Percentiles rank a stretch among this genome's conserved stretches.
Evolutionary conservation across 2,113 vertebrate genomes (phyloP).

Genomic region (Salminus brasiliensis): DNA sequence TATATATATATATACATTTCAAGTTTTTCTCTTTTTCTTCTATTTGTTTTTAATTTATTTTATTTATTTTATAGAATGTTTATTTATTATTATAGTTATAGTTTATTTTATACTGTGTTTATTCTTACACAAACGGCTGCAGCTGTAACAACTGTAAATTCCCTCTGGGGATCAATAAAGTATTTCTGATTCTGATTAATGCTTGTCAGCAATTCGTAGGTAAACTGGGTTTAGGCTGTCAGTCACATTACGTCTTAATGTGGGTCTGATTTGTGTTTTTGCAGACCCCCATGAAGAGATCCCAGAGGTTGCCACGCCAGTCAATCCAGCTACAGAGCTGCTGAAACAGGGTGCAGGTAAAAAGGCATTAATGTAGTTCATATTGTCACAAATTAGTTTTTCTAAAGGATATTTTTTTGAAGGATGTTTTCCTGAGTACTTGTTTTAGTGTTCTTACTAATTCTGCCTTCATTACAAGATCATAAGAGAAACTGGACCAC

Average conservation of each 20-base stretch:
- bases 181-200: no score
- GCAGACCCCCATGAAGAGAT: conserved; percentile 90
- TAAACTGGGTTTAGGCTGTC: background rate
- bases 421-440: no score
- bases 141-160: no score
- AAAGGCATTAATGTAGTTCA: conserved; percentile 14
- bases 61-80: no score
- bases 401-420: background rate
- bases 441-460: background rate
- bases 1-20: no score
- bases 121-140: no score
- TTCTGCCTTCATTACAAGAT: background rate
- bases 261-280: conserved; percentile 3
- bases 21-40: no score
- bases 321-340: conserved; percentile 82
- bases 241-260: background rate
- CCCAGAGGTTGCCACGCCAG: conserved; percentile 75
- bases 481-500: background rate
- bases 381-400: background rate
- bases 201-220: background rate
- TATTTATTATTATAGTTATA: no score
- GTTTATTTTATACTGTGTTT: no score
- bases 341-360: conserved; percentile 97
- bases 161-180: no score
- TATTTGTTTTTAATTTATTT: no score